Percentiles rank a stretch among this genome's conserved stretches.
Conservation (phyloP, 2,113 vertebrate genomes). For the Indicator indicator region DNA sequence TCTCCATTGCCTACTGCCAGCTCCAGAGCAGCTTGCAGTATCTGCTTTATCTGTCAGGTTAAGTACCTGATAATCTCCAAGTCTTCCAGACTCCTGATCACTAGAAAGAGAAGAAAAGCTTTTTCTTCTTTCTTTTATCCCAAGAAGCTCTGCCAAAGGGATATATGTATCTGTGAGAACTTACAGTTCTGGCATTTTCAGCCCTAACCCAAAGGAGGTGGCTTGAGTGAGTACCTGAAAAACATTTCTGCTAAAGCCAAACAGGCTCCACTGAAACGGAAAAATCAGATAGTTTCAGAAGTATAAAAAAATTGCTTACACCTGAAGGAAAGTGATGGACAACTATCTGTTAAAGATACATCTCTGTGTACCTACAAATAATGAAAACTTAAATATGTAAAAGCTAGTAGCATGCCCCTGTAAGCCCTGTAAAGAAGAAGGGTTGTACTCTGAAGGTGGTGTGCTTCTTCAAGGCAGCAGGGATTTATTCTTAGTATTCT, state of each 20-base stretch:
- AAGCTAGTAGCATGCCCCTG: background rate
- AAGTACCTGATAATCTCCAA: background rate
- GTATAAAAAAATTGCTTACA: too few species aligned
- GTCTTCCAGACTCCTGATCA: background rate
- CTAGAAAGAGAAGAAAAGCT: background rate
- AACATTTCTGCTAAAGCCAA: background rate
- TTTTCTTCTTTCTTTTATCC: background rate
- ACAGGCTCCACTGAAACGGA: background rate
- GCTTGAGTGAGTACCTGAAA: background rate
- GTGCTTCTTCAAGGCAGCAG: background rate
- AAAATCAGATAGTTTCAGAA: background rate
- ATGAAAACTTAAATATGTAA: background rate
- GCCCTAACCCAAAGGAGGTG: background rate
- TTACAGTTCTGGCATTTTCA: background rate
- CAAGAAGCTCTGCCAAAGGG: background rate
- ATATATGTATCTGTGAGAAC: background rate
- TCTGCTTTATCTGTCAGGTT: background rate
- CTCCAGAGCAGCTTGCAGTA: background rate
- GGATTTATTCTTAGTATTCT: background rate
- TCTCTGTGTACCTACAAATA: background rate
- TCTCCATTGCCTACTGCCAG: background rate
- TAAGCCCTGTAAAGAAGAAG: background rate
- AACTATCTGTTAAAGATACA: background rate
- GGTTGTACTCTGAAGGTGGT: rapidly evolving
- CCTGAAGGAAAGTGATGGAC: too few species aligned